A percentile compares a stretch with the other conserved stretches of the same genome.
Conservation (phyloP, 2,113 vertebrate species). For the Rattus rattus region DNA sequence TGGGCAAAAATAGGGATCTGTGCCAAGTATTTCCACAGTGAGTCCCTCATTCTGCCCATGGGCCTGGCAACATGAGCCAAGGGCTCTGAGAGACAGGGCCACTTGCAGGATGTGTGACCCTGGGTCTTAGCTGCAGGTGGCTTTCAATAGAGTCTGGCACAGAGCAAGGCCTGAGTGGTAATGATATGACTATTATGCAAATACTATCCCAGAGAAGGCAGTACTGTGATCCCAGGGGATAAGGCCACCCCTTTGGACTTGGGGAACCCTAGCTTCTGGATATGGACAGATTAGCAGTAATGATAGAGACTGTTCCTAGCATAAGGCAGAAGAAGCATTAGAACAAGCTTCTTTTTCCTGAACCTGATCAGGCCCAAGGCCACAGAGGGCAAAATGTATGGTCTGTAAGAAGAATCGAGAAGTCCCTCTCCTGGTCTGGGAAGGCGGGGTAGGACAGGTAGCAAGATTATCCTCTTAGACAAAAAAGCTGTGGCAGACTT, state of each 20-base stretch:
- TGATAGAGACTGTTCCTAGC: neutral
- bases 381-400: neutral
- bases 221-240: too few relatives aligned
- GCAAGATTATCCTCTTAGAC: neutral
- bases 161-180: neutral
- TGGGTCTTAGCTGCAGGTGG: neutral
- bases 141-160: accelerated
- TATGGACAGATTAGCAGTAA: neutral
- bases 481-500: neutral
- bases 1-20: neutral
- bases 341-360: neutral
- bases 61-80: neutral
- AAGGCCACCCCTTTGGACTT: neutral
- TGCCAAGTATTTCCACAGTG: neutral
- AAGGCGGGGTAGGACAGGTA: accelerated
- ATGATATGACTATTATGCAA: accelerated
- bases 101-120: neutral
- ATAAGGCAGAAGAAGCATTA: accelerated
- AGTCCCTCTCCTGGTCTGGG: neutral
- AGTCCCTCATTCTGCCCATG: neutral
- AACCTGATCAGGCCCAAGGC: neutral
- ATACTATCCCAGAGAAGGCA: neutral
- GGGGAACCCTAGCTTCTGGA: neutral
- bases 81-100: neutral
- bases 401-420: neutral